These are phyloP conservation scores for Oscheius sp. DNA, from an alignment of 1,140 invertebrate species.

Conservation along the genomic window DNA sequence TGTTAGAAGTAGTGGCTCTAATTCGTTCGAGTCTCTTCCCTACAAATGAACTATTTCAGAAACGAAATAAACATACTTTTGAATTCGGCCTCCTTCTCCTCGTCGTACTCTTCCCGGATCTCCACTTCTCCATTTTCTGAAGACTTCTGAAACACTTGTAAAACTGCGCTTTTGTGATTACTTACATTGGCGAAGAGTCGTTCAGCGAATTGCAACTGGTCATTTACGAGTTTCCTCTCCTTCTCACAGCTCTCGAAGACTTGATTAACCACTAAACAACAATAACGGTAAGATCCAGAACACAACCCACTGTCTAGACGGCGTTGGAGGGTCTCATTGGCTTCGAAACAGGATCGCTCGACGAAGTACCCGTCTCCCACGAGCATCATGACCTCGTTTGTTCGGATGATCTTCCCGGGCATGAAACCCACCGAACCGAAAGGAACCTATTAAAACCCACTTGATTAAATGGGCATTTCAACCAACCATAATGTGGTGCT, in stretches of 20 bases:
- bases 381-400: neutral
- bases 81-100: neutral
- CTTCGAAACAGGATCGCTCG: neutral
- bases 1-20: too few relatives aligned
- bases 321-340: neutral
- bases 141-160: neutral
- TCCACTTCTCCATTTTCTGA: neutral
- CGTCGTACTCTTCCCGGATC: neutral
- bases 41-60: neutral
- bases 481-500: neutral
- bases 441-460: neutral
- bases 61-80: neutral
- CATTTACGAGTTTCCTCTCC: neutral
- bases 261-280: neutral
- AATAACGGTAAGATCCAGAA: neutral
- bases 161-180: too few relatives aligned
- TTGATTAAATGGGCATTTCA: neutral
- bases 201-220: neutral
- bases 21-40: neutral
- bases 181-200: neutral
- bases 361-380: neutral
- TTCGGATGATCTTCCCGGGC: neutral
- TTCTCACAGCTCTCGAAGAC: neutral
- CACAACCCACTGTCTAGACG: neutral
- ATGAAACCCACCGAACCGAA: neutral